Base-by-base conservation (phyloP, 2,113 vertebrate species). In the Seriola dumerili region DNA sequence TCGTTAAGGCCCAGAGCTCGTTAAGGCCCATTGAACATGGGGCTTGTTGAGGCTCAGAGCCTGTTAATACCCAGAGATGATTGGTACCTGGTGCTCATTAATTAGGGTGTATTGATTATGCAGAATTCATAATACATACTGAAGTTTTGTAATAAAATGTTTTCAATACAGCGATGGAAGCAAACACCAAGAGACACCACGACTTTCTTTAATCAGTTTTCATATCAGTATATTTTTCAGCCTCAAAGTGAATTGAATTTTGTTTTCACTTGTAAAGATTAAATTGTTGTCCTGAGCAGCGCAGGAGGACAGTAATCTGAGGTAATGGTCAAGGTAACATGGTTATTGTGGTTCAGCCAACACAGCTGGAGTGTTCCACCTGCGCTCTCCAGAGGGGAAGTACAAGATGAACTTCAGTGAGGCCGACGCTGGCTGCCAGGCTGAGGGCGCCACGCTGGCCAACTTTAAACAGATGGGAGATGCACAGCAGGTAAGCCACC, bases 281-380 rank as follows among this genome's bases (percentile, higher is more conserved):
- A 16, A 38, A 52, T 8, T 7, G 8, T 54, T 23, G 2, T 6
- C 40, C 21, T n/a, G 21, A 74, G 25, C 5, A 4, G 6, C n/a
- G 12, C 13, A 21, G 48, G 29, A 19, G 8, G 19, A 13, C 50
- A 78, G 32, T 32, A 42, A 58, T 36, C 42, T 59, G 13, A 52
- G 34, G 6, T 10, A 19, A 9, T 0, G 7, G 6, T 59, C 25
- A 63, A 32, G 11, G 1, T 76, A 65, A 73, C 23, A 0, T 19
- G 2, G 6, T 36, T 38, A 1, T 75, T 64, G 3, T 90, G 58
- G 4, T 78, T 84, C 91, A 99, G 98, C 96, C 79, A 97, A 96
- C 86, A 96, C 93, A 1, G 97, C 95, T 0, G 98, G 98, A 0
- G 97, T 99, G 40, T 99, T 97, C 75, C 97, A 98, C 61, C 93